Conservation (phyloP, 2,888 invertebrate species). For the Cecidostiba fungosa region DNA sequence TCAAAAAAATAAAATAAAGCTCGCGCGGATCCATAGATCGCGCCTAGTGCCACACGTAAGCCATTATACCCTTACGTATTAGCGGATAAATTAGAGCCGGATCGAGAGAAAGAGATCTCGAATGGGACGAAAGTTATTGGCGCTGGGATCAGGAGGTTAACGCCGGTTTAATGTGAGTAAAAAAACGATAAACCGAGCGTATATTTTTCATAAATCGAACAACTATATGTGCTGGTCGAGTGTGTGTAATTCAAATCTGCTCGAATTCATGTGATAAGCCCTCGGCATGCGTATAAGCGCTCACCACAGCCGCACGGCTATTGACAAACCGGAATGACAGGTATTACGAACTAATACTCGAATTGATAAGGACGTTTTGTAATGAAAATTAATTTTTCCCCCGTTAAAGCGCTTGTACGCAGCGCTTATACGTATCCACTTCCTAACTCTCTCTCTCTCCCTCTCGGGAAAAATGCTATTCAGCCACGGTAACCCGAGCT, state of each 20-base stretch:
- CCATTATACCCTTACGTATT: conserved; percentile 26
- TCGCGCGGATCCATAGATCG: conserved; percentile 15
- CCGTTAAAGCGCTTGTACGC: neutral
- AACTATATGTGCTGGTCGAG: neutral
- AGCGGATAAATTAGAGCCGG: conserved; percentile 37
- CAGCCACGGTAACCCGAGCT: neutral
- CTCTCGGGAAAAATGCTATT: neutral
- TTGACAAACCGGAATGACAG: conserved; percentile 52
- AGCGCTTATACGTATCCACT: neutral
- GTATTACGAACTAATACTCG: conserved; percentile 31
- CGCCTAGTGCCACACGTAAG: neutral
- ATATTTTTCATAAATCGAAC: conserved; percentile 36
- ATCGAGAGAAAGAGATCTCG: neutral
- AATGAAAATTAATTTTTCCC: conserved; percentile 44
- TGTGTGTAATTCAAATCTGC: conserved; percentile 37
- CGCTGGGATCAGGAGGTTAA: conserved; percentile 19
- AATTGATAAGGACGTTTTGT: conserved; percentile 45
- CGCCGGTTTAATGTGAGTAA: conserved; percentile 30
- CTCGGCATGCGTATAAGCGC: no score
- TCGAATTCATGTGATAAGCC: conserved; percentile 47
- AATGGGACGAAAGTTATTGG: conserved; percentile 35
- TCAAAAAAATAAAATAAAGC: neutral
- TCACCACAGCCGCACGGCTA: neutral
- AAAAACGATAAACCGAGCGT: conserved; percentile 17
- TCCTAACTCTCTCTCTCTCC: neutral